Base-by-base conservation (phyloP, 1,140 invertebrate species). In the Aricia agestis region DNA sequence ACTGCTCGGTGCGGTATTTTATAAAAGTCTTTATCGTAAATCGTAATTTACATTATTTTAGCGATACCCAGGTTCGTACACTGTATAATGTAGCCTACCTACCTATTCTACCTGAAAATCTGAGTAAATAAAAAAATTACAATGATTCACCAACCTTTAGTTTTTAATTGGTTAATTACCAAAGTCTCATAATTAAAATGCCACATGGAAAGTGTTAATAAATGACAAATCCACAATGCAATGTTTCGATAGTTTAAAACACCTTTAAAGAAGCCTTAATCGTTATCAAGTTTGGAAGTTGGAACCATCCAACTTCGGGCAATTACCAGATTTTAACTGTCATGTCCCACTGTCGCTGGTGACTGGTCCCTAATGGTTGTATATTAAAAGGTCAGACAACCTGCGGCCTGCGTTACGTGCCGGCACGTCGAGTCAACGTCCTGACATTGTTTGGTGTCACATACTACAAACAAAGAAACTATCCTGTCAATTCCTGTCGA, bases 351-450 rank as follows among this genome's bases (percentile, higher is more conserved):
- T 52, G 45, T 52, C 45, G 9, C 45, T 52, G 13, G 45, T 52
- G 42, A 45, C 18, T 25, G 13, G 45, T 52, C 66, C 67, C 18
- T 25, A 25, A 6, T n/a, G 17, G 19, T 57, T 25, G 45, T 52
- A 63, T 65, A 66, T 71, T 67, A 52, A 67, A 69, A 58, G 69
- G 58, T 18, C 41, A 69, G 61, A 61, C 58, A 68, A 74, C 66
- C 74, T 73, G 70, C 76, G 73, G 72, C 52, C 2, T 15, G 19
- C 57, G 32, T 42, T 74, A 86, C 85, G 82, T 85, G 82, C 73
- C 68, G 79, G 82, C 75, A 84, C 76, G 80, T 70, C 74, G 77
- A 78, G 85, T 83, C 85, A 86, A 84, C 74, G 83, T 78, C 78
- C 83, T 82, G 76, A 71, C 77, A 79, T 76, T 52, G 68, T 72